Evolutionary conservation across 2,113 vertebrate genomes (phyloP).

Genomic region (Melanerpes aurifrons): DNA sequence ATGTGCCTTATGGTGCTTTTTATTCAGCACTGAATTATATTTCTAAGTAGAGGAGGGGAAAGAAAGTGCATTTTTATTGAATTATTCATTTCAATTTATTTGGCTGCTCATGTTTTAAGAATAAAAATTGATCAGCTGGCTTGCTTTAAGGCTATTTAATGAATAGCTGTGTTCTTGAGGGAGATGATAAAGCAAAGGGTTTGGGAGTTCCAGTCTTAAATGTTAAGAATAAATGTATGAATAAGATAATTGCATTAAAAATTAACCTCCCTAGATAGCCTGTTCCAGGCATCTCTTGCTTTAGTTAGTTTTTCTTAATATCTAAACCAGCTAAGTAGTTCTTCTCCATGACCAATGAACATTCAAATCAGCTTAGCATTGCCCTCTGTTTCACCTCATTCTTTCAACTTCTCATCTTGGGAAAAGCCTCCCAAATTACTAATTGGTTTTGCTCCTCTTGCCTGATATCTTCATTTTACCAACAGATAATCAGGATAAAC

Average conservation of each 20-base stretch:
- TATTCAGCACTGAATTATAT: neutral
- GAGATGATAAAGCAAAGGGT: neutral
- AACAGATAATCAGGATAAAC: neutral
- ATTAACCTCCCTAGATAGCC: neutral
- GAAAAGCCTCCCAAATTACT: neutral
- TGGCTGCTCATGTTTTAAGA: constrained; percentile 1
- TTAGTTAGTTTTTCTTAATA: neutral
- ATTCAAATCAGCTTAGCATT: neutral
- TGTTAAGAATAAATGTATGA: neutral
- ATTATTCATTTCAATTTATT: constrained; percentile 35
- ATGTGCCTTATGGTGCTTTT: neutral
- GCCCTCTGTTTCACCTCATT: neutral
- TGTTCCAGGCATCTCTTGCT: neutral
- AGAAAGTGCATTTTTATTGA: constrained; percentile 14
- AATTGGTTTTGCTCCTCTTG: neutral
- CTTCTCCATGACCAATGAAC: neutral
- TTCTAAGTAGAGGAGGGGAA: neutral
- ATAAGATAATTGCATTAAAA: constrained; percentile 32
- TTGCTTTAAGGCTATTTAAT: constrained; percentile 16
- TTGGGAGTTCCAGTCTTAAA: neutral
- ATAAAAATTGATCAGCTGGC: neutral
- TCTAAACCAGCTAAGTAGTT: neutral
- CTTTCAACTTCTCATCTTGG: neutral
- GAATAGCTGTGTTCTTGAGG: neutral
- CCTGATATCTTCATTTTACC: neutral